Conservation (phyloP, 2,113 vertebrate species). For the Pungitius pungitius region DNA sequence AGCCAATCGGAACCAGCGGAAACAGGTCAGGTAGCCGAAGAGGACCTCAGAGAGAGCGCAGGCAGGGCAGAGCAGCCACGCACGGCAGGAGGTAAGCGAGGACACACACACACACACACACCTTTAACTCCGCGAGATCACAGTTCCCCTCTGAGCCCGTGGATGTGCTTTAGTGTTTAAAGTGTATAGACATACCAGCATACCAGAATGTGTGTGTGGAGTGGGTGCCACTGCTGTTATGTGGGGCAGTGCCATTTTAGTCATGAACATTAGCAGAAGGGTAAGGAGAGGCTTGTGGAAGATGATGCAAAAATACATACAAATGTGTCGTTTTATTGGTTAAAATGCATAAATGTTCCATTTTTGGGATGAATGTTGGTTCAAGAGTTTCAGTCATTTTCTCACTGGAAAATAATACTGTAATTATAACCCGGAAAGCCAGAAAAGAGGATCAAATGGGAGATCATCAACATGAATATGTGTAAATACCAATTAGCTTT, state of each 20-base stretch:
- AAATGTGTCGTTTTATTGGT: neutral
- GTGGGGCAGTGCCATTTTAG: conserved; percentile 71
- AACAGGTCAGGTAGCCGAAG: conserved; percentile 76
- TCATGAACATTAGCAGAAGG: conserved; percentile 36
- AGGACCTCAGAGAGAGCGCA: conserved; percentile 71
- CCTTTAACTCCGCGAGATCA: conserved; percentile 53
- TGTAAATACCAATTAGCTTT: neutral
- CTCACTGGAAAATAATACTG: neutral
- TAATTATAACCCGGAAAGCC: neutral
- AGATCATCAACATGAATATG: neutral
- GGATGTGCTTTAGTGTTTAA: conserved; percentile 21
- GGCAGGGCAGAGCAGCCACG: conserved; percentile 66
- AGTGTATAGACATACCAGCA: conserved; percentile 6
- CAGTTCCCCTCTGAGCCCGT: conserved; percentile 19
- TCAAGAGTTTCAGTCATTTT: neutral
- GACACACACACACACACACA: conserved; percentile 49
- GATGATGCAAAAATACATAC: too few relatives aligned
- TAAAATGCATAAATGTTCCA: neutral
- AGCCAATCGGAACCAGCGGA: conserved; percentile 69
- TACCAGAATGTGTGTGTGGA: conserved; percentile 22
- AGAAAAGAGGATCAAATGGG: neutral
- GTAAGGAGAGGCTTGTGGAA: conserved; percentile 32
- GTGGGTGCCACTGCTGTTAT: conserved; percentile 50
- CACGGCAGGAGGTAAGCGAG: conserved; percentile 71
- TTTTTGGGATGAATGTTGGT: neutral